Evolutionary conservation across 2,113 vertebrate species (phyloP).

Genomic region (Pollimyrus isidori): DNA sequence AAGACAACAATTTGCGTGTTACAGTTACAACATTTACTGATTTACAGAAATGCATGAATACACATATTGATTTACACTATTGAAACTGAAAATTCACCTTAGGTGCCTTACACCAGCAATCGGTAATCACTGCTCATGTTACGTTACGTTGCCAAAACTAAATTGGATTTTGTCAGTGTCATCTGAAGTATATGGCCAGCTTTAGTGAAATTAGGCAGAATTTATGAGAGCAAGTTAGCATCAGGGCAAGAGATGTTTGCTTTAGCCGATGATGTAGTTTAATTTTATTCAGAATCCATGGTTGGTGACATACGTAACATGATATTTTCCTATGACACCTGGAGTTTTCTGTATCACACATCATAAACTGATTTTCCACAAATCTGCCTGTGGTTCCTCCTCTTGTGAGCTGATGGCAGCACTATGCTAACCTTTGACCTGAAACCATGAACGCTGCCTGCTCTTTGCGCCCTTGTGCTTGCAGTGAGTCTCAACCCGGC

Average conservation of each 20-base stretch:
- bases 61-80: not conserved
- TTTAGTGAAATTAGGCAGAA: not conserved
- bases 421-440: not conserved
- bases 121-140: not conserved
- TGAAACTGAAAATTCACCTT: not conserved
- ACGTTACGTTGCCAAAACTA: not conserved
- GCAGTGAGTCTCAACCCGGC: conserved; percentile 95
- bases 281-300: not conserved
- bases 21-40: not conserved
- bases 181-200: not conserved
- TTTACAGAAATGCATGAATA: not conserved
- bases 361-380: not conserved
- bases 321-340: not conserved
- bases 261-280: not conserved
- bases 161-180: not conserved
- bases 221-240: not conserved
- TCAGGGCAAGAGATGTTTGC: not conserved
- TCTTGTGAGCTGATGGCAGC: not conserved
- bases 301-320: not conserved
- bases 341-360: not conserved
- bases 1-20: not conserved
- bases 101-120: not conserved
- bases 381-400: not conserved
- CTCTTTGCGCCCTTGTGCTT: conserved; percentile 16
- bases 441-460: not conserved